These are phyloP conservation scores for Chlamydotis undulata DNA, from an alignment of 2,113 vertebrate genomes.

Conservation along the genomic window DNA sequence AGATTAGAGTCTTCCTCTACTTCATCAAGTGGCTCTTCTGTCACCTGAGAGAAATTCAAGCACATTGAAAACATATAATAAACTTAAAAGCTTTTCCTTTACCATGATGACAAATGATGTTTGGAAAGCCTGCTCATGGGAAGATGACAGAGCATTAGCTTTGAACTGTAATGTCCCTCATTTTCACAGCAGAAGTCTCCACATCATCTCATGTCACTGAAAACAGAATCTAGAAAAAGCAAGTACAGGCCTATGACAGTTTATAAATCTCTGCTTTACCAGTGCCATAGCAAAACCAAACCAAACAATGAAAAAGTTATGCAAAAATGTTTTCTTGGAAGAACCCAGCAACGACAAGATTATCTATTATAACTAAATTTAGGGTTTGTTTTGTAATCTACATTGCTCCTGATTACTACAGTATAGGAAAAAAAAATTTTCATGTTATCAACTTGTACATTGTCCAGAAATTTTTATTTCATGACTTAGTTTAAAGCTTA, in stretches of 20 bases:
- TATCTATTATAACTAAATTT: not conserved
- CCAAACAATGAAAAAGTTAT: not conserved
- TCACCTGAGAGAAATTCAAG: constrained; percentile 81
- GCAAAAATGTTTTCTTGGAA: not conserved
- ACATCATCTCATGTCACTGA: not conserved
- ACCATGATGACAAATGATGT: not conserved
- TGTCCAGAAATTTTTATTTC: not conserved
- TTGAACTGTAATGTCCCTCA: not conserved
- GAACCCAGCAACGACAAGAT: not conserved
- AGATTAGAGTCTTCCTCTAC: constrained; percentile 80
- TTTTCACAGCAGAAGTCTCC: not conserved
- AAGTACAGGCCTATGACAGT: not conserved
- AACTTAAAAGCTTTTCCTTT: not conserved
- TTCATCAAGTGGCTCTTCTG: constrained; percentile 90
- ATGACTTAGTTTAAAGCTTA: not conserved
- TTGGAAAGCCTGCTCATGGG: not conserved
- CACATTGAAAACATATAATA: not conserved
- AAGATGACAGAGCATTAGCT: not conserved
- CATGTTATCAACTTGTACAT: not conserved
- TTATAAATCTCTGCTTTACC: not conserved
- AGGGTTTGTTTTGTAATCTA: not conserved
- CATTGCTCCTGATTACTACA: fast-evolving
- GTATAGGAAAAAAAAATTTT: not conserved
- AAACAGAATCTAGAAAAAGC: not conserved
- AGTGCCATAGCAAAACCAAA: not conserved